phyloP scores from a whole-genome alignment of 2,113 vertebrate species.

The Pygoscelis adeliae region DNA sequence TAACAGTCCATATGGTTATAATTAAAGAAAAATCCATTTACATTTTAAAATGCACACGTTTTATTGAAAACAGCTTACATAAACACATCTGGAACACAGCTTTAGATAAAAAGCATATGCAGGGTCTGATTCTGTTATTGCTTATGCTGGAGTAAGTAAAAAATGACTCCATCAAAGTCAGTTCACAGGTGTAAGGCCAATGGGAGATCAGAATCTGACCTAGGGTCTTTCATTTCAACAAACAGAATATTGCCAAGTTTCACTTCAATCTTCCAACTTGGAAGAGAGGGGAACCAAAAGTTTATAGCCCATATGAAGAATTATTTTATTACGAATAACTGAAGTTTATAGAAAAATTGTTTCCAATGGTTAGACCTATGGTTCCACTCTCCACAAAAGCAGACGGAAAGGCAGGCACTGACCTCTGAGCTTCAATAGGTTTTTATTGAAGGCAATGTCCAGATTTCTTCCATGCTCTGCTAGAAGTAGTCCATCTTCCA shows the following conservation, averaged over 20 bases:
- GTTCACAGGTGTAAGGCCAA: conserved; percentile 49
- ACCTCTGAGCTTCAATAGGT: neutral
- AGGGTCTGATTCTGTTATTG: conserved; percentile 27
- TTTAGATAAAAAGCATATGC: conserved; percentile 61
- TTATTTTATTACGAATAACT: conserved; percentile 5
- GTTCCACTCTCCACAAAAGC: conserved; percentile 3
- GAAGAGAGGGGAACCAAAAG: conserved; percentile 5
- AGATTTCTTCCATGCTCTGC: neutral
- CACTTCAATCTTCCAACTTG: conserved; percentile 2
- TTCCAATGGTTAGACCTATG: neutral
- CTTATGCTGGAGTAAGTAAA: conserved; percentile 32
- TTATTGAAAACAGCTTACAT: conserved; percentile 62
- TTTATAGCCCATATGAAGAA: conserved; percentile 35
- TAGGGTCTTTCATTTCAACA: conserved; percentile 29
- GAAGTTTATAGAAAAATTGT: conserved; percentile 11
- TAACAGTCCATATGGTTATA: conserved; percentile 50
- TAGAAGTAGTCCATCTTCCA: neutral
- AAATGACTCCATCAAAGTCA: conserved; percentile 18
- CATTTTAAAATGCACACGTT: conserved; percentile 48
- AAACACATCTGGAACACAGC: conserved; percentile 68
- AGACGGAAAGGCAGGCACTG: neutral
- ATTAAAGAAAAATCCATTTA: conserved; percentile 70
- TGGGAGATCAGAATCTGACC: conserved; percentile 42
- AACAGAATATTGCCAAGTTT: conserved; percentile 25
- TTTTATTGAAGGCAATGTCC: neutral